Conservation (phyloP, 2,113 vertebrate species). For the Daphoenositta chrysoptera region DNA sequence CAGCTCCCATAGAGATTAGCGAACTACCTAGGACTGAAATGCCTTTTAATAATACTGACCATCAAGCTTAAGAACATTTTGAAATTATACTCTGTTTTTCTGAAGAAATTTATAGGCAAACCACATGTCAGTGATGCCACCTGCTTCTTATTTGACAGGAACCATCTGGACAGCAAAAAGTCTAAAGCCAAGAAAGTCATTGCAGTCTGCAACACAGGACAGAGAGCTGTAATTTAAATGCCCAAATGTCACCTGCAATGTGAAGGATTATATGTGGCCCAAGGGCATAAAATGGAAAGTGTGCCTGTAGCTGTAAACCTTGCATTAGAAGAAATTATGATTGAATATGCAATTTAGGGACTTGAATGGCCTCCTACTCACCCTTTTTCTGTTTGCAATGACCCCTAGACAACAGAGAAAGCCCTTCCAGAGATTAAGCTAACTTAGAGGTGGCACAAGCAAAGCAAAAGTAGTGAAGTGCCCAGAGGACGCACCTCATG, state of each 20-base stretch:
- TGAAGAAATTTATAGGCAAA: conserved; percentile 2
- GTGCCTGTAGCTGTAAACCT: conserved; percentile 2
- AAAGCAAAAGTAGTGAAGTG: background rate
- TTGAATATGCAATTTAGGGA: background rate
- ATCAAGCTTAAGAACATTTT: background rate
- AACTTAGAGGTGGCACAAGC: background rate
- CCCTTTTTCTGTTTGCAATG: background rate
- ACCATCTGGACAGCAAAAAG: background rate
- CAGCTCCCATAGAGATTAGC: background rate
- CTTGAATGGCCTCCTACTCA: background rate
- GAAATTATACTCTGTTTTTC: background rate
- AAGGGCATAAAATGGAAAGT: background rate
- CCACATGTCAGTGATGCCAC: background rate
- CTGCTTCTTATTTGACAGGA: conserved; percentile 34
- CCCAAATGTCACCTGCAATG: background rate
- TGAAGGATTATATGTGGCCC: background rate
- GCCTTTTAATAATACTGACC: background rate
- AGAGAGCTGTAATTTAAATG: background rate
- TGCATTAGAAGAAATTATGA: background rate
- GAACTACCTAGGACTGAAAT: background rate
- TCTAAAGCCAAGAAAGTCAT: background rate
- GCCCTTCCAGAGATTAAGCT: background rate
- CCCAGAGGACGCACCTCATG: background rate
- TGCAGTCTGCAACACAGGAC: background rate
- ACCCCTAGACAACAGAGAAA: background rate